Evolutionary conservation across 2,888 invertebrate species (phyloP), one percentile per base, ranked within the genome.

Genomic region (Nudaria mundana): DNA sequence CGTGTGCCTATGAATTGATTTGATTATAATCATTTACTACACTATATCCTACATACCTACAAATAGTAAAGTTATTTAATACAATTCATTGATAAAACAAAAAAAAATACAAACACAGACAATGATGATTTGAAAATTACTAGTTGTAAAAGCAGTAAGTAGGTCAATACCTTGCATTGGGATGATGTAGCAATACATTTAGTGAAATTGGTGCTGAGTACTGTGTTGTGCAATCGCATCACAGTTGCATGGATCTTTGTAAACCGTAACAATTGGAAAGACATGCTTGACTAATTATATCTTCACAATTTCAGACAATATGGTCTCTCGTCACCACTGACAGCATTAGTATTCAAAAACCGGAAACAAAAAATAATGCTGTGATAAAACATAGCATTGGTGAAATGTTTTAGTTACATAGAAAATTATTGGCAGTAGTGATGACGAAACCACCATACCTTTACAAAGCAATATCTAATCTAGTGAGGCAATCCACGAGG

Each of bases 301-400:
- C 62, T 55, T 52, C 46, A 46, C 47, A 57, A 58, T 61, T 53
- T 61, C 45, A 50, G 54, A 53, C 56, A 53, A 73, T 76, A 79
- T 73, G 68, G 63, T 80, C 71, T 73, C 77, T 77, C 67, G 67
- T 77, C 85, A 86, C 82, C 84, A 81, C 79, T 75, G 64, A 81
- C 79, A 73, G 66, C 59, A 57, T 65, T 67, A 63, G 64, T 65
- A 62, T 66, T 59, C 46, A 51, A 56, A 39, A 38, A 75, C 80
- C 82, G 78, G 79, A 83, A 85, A 83, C 72, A 69, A 73, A 71
- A 68, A 48, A 62, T 50, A 50, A 24, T 39, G 39, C 33, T 39
- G 12, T 44, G 33, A 48, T 40, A 51, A 30, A 29, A 25, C 11
- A 15, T 11, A 42, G n/a, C 30, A 23, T 3, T 25, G n/a, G 12